These are phyloP conservation scores for Cottus gobio DNA, from an alignment of 2,113 vertebrate species.

Conservation along the genomic window DNA sequence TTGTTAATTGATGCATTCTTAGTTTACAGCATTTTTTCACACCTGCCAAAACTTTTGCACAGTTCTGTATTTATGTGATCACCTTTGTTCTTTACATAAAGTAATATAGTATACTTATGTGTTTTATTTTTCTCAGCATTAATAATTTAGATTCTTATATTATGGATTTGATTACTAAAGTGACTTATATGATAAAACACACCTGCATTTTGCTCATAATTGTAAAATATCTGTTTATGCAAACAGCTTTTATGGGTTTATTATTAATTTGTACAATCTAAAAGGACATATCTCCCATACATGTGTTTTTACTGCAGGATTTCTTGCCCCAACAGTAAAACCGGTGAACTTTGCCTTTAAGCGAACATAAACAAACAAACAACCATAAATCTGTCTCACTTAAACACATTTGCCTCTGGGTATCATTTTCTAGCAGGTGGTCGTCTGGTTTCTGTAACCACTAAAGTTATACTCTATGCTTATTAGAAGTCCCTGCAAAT, in stretches of 20 bases:
- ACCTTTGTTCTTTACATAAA: background rate
- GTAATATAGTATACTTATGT: background rate
- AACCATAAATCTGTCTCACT: slow-evolving; percentile 59
- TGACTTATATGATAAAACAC: background rate
- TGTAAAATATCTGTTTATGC: background rate
- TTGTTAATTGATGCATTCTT: too few relatives aligned
- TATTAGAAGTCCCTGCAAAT: background rate
- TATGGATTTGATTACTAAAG: background rate
- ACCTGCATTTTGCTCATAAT: background rate
- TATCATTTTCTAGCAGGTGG: slow-evolving; percentile 30
- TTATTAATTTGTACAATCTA: background rate
- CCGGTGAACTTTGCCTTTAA: slow-evolving; percentile 42
- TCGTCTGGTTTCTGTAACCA: background rate
- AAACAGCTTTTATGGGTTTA: background rate
- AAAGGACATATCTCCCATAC: background rate
- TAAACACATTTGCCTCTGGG: slow-evolving; percentile 21
- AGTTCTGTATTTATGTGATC: background rate
- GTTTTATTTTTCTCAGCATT: background rate
- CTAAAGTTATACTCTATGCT: background rate
- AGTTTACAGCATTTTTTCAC: too few relatives aligned
- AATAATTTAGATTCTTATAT: background rate
- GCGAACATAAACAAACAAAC: slow-evolving; percentile 52
- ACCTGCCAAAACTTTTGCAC: too few relatives aligned
- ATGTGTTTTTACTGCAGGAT: slow-evolving; percentile 19
- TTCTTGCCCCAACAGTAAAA: slow-evolving; percentile 35